Conservation (phyloP, 2,888 invertebrate genomes). For the Ernsta delagoae region DNA sequence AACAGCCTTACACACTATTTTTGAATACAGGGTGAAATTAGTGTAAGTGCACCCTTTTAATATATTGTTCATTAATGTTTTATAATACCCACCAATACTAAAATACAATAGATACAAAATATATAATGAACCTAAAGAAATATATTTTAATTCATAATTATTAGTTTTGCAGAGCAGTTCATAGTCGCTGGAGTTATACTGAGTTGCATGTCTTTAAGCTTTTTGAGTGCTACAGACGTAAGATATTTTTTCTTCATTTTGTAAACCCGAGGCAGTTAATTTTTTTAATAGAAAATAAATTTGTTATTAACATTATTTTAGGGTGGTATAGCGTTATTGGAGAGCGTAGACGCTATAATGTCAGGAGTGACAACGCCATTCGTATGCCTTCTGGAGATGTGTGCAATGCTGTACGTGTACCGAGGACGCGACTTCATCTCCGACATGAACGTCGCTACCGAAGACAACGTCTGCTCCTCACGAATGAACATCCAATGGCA, state of each 20-base stretch:
- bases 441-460: slow-evolving; percentile 70
- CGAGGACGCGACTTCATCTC: slow-evolving; percentile 68
- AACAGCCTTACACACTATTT: slow-evolving; percentile 71
- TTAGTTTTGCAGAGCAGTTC: slow-evolving; percentile 67
- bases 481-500: slow-evolving; percentile 66
- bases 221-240: slow-evolving; percentile 65
- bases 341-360: slow-evolving; percentile 66
- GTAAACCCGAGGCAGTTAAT: too few species aligned
- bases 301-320: slow-evolving; percentile 39
- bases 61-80: too few species aligned
- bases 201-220: slow-evolving; percentile 62
- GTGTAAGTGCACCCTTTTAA: slow-evolving; percentile 56
- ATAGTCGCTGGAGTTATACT: slow-evolving; percentile 60
- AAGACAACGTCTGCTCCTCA: slow-evolving; percentile 65
- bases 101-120: too few species aligned
- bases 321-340: slow-evolving; percentile 69
- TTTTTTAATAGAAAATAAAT: too few species aligned
- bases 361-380: slow-evolving; percentile 59
- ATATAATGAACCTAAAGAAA: too few species aligned
- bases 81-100: too few species aligned
- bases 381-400: slow-evolving; percentile 62
- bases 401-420: slow-evolving; percentile 66
- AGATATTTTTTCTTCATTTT: slow-evolving; percentile 41
- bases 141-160: slow-evolving; percentile 24
- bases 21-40: slow-evolving; percentile 74